Evolutionary conservation across 2,113 vertebrate species (phyloP).

Genomic region (Struthio camelus): DNA sequence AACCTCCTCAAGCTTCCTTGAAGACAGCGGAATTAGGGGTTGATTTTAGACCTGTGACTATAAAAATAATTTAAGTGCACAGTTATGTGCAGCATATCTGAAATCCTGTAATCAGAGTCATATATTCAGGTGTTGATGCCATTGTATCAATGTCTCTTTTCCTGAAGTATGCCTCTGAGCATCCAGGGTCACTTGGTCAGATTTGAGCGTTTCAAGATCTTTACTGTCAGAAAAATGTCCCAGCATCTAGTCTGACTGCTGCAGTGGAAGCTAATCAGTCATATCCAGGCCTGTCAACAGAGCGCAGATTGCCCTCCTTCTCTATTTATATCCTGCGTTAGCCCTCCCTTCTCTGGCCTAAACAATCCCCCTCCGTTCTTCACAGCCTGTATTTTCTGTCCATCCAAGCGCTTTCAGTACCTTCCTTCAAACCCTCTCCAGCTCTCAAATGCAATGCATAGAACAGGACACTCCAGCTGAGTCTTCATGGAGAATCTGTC

Average conservation of each 20-base stretch:
- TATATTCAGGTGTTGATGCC: not conserved
- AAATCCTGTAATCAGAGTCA: not conserved
- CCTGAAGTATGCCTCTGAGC: not conserved
- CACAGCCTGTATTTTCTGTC: not conserved
- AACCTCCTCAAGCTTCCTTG: not conserved
- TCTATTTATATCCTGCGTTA: not conserved
- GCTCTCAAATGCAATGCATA: not conserved
- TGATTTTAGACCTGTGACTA: fast-evolving
- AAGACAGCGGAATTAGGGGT: not conserved
- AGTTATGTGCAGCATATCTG: not conserved
- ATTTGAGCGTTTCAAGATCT: not conserved
- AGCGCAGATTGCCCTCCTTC: not conserved
- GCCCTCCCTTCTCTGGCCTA: not conserved
- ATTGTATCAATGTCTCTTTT: not conserved
- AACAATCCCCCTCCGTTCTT: not conserved
- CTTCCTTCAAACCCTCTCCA: not conserved
- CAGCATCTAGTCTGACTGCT: not conserved
- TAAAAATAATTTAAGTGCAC: not conserved
- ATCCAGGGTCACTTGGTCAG: not conserved
- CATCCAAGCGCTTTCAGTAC: fast-evolving
- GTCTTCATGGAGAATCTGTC: fast-evolving
- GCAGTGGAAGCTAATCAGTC: not conserved
- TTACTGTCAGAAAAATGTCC: not conserved
- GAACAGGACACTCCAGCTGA: not conserved
- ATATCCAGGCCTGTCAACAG: not conserved